Evolutionary conservation across 2,113 vertebrate genomes (phyloP), one percentile per base, ranked within the genome.

Genomic region (Athene noctua): DNA sequence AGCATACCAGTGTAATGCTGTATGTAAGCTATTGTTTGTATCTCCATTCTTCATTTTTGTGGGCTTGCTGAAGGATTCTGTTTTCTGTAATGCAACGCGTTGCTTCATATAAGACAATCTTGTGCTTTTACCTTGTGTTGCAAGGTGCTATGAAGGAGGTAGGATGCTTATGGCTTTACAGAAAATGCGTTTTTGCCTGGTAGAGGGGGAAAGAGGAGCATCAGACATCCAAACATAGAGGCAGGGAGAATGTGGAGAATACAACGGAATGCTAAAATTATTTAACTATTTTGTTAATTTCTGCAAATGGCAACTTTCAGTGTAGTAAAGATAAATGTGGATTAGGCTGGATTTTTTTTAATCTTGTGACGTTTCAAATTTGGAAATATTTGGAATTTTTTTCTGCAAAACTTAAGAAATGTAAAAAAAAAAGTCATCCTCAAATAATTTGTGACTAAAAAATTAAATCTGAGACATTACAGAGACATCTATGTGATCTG

Each of bases 291-390:
- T 36, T 86, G 4, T 46, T 80, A 17, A 61, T 72, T 75, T 80
- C 21, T 88, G 11, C 2, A 86, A 59, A 36, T 7, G 9, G 8
- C 17, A 34, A 1, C 17, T 80, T 78, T 25, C 16, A 34, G 4
- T n/a, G 2, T 4, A 10, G 10, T 0, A 0, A 12, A 49, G 21
- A 62, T 34, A 34, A 80, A 44, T 18, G 18, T 26, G 30, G 9
- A 15, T 40, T 17, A 63, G 4, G 11, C 44, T 63, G 12, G 7
- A 49, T n/a, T 67, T 40, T 75, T 44, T 47, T 20, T 32, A 54
- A 38, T 21, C 22, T 47, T 29, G 4, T 13, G 6, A 67, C 6
- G 6, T 46, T 72, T 40, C 10, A 34, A 16, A 72, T 65, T 32
- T 51, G 15, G 29, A n/a, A 63, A 20, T 1, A 54, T 38, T 38